These are phyloP conservation scores for Rapana venosa DNA, from an alignment of 2,888 invertebrate species.

Conservation along the genomic window DNA sequence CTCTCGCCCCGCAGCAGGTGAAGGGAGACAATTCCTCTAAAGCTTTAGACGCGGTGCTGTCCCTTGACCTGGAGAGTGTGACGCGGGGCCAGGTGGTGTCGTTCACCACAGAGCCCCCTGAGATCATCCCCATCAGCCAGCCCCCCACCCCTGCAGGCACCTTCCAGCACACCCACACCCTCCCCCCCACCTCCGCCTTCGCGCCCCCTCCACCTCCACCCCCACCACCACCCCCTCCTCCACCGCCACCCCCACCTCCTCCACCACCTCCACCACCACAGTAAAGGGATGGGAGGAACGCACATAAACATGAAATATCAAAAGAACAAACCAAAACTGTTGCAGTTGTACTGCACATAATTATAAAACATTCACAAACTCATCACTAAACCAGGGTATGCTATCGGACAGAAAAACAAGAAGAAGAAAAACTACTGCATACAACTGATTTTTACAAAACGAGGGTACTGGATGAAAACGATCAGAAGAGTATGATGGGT, in stretches of 20 bases:
- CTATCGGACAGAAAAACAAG: neutral
- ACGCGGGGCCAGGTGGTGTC: slow-evolving; percentile 31
- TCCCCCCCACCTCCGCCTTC: neutral
- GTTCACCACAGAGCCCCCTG: slow-evolving; percentile 49
- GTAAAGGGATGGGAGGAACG: neutral
- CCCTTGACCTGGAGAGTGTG: neutral
- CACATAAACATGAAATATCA: too few species aligned
- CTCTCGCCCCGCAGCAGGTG: neutral
- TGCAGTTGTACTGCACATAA: neutral
- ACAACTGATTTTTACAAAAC: too few species aligned
- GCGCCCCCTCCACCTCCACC: slow-evolving; percentile 27
- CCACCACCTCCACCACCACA: slow-evolving; percentile 33
- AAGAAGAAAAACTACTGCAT: too few species aligned
- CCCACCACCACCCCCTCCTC: slow-evolving; percentile 47
- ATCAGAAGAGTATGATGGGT: too few species aligned
- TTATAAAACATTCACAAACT: neutral
- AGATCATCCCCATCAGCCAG: slow-evolving; percentile 48
- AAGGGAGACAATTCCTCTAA: slow-evolving; percentile 28
- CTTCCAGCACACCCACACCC: neutral
- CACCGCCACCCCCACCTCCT: slow-evolving; percentile 52
- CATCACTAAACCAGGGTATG: neutral
- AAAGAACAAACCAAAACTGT: neutral
- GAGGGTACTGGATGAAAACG: too few species aligned
- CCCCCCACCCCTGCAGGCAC: neutral
- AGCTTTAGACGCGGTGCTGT: neutral